Conservation (phyloP, 2,888 invertebrate species). For the Meloe dianella region DNA sequence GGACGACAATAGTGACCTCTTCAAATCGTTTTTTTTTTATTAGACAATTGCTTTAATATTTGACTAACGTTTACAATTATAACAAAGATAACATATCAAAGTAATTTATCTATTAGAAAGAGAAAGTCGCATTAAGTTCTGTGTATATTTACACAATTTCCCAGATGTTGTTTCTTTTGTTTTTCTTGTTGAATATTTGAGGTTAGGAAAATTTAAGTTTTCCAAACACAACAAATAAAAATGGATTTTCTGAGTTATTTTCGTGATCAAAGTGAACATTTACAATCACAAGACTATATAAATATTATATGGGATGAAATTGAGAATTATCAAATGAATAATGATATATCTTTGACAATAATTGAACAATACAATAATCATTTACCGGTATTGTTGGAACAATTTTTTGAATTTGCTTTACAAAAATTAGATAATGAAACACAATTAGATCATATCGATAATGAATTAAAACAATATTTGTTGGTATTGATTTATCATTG, state of each 20-base stretch:
- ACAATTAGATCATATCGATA: constrained; percentile 25
- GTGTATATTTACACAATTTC: not conserved
- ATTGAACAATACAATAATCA: constrained; percentile 26
- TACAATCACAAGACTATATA: constrained; percentile 24
- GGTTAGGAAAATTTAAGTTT: not conserved
- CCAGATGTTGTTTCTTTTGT: not conserved
- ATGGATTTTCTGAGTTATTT: constrained; percentile 30
- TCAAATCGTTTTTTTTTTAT: not conserved
- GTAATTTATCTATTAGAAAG: not conserved
- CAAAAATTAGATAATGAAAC: constrained; percentile 17
- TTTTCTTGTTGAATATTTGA: not conserved
- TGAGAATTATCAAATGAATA: constrained; percentile 2
- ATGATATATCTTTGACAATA: constrained; percentile 10
- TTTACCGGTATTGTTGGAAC: constrained; percentile 25
- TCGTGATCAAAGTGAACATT: constrained; percentile 22
- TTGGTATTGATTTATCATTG: constrained; percentile 27
- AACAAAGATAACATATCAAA: not conserved
- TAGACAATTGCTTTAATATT: not conserved
- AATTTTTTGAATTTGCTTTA: constrained; percentile 27
- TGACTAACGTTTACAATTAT: not conserved
- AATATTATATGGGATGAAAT: constrained; percentile 23
- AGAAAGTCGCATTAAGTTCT: not conserved
- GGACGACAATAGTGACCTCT: no score
- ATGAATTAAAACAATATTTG: constrained; percentile 24
- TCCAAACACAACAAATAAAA: constrained; percentile 1